Evolutionary conservation across 2,113 vertebrate genomes (phyloP), one percentile per base, ranked within the genome.

Genomic region (Picathartes gymnocephalus): DNA sequence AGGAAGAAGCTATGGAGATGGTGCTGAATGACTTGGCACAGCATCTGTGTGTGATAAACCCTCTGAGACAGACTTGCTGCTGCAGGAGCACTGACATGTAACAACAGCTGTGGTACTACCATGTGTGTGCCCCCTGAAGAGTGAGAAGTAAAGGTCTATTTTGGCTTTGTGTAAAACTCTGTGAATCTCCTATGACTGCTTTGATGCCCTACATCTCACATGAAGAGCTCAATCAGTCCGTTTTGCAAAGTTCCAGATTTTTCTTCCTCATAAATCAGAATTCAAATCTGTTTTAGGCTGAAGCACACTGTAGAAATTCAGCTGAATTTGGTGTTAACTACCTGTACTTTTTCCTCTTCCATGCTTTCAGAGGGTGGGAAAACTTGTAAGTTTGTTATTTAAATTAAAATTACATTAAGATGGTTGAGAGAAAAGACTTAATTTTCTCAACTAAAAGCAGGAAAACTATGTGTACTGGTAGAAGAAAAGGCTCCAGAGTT

Each of bases 331-430:
- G 88, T 83, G 73, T 92, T 97, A 96, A 95, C 86, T 93, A 15
- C 86, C 48, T 93, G 61, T 93, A 86, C 91, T 96, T 93, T 94
- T 88, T 88, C 92, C 95, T 97, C 93, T 96, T 97, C 70, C 96
- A 96, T 96, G 88, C 97, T 96, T 95, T 93, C 94, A 97, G 97
- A 85, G 92, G 97, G 92, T 98, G 97, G 97, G 96, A 95, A 92
- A 95, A 86, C 93, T 97, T 98, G 96, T 97, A 97, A 95, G 86
- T 96, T 66, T 94, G 45, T 70, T 84, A 88, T 66, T 92, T 94
- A 90, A 94, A 56, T 73, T 93, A 90, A 81, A 95, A 95, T 53
- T 95, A 58, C 69, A 17, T 96, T 97, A 93, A 92, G 82, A 25
- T 96, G 80, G 42, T 88, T 79, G 53, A 96, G 90, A 93, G 60